Percentiles rank a stretch among this genome's conserved stretches.
These are phyloP conservation scores for Oryzias melastigma DNA, from an alignment of 2,113 vertebrate species.

Conservation along the genomic window DNA sequence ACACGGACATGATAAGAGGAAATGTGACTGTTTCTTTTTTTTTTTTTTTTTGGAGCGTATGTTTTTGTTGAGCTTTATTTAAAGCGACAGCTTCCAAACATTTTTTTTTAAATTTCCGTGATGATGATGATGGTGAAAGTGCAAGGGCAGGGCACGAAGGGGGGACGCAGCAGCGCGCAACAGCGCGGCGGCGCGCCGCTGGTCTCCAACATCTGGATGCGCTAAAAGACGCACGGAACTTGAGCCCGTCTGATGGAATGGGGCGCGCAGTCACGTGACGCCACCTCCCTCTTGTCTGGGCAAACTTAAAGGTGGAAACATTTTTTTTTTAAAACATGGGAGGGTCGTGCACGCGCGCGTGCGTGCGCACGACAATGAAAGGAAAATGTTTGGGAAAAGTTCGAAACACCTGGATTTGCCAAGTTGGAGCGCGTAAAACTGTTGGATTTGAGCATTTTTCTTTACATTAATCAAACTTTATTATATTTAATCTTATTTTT, in stretches of 20 bases:
- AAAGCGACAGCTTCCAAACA: constrained; percentile 19
- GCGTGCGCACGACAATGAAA: constrained; percentile 12
- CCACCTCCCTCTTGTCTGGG: constrained; percentile 39
- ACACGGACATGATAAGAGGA: constrained; percentile 43
- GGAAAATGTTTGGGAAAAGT: constrained; percentile 8
- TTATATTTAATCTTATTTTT: neutral
- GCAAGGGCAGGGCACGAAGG: constrained; percentile 30
- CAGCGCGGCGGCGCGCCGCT: constrained; percentile 55
- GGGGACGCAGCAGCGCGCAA: constrained; percentile 40
- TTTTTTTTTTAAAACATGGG: constrained; percentile 37
- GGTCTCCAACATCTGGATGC: constrained; percentile 68
- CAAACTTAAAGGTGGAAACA: constrained; percentile 64
- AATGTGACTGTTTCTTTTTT: constrained; percentile 34
- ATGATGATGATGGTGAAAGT: constrained; percentile 28
- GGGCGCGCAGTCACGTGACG: constrained; percentile 77
- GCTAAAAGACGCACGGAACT: constrained; percentile 69
- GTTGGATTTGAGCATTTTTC: neutral
- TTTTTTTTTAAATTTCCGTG: constrained; percentile 4
- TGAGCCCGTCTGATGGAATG: constrained; percentile 77
- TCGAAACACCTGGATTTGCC: constrained; percentile 35
- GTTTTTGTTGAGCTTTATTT: constrained; percentile 39
- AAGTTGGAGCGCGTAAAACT: neutral
- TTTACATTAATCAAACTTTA: too few species aligned
- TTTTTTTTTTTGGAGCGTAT: neutral
- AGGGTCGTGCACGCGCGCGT: constrained; percentile 10